Percentiles rank a stretch among this genome's conserved stretches.
phyloP scores from a whole-genome alignment of 2,113 vertebrate species.

The Neodon shergylaensis region DNA sequence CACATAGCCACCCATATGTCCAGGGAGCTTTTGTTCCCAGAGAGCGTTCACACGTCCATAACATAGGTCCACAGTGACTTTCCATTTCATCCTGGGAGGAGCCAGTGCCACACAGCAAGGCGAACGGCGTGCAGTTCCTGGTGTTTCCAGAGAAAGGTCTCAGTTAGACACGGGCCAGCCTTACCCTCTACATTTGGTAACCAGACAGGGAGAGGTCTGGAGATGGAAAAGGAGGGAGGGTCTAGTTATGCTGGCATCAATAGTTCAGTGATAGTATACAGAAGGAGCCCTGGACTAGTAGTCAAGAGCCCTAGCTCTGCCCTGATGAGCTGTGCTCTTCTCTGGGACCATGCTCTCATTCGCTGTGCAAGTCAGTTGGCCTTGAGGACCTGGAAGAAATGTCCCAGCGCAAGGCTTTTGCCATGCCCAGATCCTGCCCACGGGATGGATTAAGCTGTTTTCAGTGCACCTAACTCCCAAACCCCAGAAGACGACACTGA shows the following conservation, averaged over 20 bases:
- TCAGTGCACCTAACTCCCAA: neutral
- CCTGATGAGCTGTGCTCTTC: neutral
- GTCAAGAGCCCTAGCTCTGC: neutral
- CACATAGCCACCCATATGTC: neutral
- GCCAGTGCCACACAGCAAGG: too few relatives aligned
- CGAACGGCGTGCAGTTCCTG: fast-evolving
- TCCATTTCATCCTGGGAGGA: neutral
- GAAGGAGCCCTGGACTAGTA: neutral
- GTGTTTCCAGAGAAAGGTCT: neutral
- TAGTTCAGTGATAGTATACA: neutral
- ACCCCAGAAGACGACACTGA: neutral
- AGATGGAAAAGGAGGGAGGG: neutral
- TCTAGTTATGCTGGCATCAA: neutral
- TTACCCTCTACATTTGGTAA: neutral
- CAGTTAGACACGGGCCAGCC: neutral
- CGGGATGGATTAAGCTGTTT: neutral
- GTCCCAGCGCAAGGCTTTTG: neutral
- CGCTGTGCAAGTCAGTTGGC: neutral
- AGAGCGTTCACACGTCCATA: neutral
- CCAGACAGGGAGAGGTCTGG: neutral
- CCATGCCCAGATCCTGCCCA: neutral
- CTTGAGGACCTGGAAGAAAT: neutral
- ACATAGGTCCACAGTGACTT: neutral
- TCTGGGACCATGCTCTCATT: neutral
- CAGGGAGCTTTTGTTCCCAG: neutral